A percentile compares a stretch with the other conserved stretches of the same genome.
phyloP scores from a whole-genome alignment of 2,113 vertebrate species.

The Macquaria ambigua region DNA sequence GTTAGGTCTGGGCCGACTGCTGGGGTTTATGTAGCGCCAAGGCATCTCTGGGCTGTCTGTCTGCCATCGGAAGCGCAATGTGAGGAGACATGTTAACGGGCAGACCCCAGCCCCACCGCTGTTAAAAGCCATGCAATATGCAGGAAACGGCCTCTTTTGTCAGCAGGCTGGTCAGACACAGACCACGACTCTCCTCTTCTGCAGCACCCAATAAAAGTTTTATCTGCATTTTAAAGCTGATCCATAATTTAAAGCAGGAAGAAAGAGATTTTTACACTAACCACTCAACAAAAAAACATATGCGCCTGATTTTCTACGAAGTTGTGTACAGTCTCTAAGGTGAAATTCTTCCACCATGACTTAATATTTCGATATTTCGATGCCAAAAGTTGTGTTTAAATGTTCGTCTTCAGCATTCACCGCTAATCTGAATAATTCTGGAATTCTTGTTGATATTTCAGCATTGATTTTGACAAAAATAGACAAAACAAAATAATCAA shows the following conservation, averaged over 20 bases:
- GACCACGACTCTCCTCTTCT: slow-evolving; percentile 76
- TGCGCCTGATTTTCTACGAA: slow-evolving; percentile 54
- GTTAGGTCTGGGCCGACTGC: slow-evolving; percentile 72
- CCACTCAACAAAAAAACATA: slow-evolving; percentile 76
- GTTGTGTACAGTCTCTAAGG: slow-evolving; percentile 8
- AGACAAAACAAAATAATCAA: slow-evolving; percentile 1
- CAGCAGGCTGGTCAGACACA: slow-evolving; percentile 73
- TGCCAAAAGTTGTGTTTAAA: neutral
- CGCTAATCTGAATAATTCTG: neutral
- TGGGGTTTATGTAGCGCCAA: slow-evolving; percentile 72
- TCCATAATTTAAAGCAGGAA: slow-evolving; percentile 84
- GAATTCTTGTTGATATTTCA: neutral
- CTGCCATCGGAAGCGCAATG: slow-evolving; percentile 76
- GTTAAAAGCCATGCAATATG: slow-evolving; percentile 86
- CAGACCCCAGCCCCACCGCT: slow-evolving; percentile 75
- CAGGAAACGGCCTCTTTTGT: slow-evolving; percentile 84
- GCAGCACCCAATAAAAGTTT: slow-evolving; percentile 84
- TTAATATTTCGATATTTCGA: neutral
- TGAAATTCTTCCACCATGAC: neutral
- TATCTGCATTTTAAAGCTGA: slow-evolving; percentile 84
- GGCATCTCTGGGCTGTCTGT: slow-evolving; percentile 76
- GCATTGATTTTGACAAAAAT: neutral
- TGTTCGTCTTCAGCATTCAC: neutral
- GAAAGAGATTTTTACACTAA: slow-evolving; percentile 79
- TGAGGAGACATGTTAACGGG: slow-evolving; percentile 86